Evolutionary conservation across 2,797 vertebrate genomes (phyloP).

Genomic region (Clarias fuscus): DNA sequence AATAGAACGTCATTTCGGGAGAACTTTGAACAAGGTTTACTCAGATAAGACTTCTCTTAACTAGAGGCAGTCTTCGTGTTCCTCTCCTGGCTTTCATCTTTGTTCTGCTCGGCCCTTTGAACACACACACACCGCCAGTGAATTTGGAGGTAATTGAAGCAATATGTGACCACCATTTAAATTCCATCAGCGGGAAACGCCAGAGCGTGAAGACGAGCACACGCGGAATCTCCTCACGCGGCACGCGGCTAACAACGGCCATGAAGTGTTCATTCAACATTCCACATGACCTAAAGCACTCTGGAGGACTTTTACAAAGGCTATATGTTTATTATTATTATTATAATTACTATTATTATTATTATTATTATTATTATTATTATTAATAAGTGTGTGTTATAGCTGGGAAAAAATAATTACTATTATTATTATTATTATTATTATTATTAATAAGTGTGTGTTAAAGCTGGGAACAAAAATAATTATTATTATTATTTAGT

Average conservation of each 20-base stretch:
- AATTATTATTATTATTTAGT: background rate
- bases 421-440: background rate
- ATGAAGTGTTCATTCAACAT: background rate
- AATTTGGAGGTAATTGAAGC: conserved; percentile 48
- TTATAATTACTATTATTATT: background rate
- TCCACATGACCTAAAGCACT: background rate
- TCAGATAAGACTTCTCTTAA: conserved; percentile 56
- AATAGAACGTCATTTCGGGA: conserved; percentile 54
- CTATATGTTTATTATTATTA: background rate
- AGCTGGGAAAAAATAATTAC: background rate
- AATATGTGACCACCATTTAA: conserved; percentile 42
- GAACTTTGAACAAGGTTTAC: conserved; percentile 57
- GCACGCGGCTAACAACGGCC: too few relatives aligned
- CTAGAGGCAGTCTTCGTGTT: conserved; percentile 50
- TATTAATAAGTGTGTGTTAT: too few relatives aligned
- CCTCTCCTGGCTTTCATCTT: conserved; percentile 50
- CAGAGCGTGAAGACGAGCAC: conserved; percentile 17
- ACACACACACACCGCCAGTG: conserved; percentile 23
- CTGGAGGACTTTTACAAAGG: background rate
- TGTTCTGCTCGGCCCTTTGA: conserved; percentile 44
- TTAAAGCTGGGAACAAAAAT: too few relatives aligned
- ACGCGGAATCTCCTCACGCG: background rate
- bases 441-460: too few relatives aligned
- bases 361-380: background rate
- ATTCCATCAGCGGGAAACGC: conserved; percentile 21